Base-by-base conservation (phyloP, 1,140 invertebrate genomes). In the Neocloeon triangulifer region DNA sequence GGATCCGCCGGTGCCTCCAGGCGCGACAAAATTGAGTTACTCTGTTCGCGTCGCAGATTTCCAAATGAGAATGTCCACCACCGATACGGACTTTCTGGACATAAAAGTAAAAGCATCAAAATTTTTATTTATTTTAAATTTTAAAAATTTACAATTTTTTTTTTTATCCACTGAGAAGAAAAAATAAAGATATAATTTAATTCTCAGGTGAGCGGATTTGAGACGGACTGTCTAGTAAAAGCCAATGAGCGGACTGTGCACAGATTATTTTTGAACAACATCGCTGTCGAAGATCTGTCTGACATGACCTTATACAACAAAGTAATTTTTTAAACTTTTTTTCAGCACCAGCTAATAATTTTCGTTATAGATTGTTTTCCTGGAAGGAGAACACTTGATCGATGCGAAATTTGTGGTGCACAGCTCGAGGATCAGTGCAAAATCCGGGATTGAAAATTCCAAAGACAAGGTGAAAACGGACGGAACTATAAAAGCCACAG, bases 221-320 rank as follows among this genome's bases (percentile, higher is more conserved):
- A 80, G 50, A 66, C 69, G 40, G 65, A 74, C 55, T 72, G 71
- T 44, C 61, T 76, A 32, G 73, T 77, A 44, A 69, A 76, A 49
- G 73, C 73, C n/a, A 73, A 79, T 44, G 74, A 79, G 40, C 58
- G 73, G 40, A 73, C 76, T 53, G 68, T 77, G 17, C 60, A 82
- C 35, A 59, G 72, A 36, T 59, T 64, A 22, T 70, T 68, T 44
- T 51, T 81, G 1, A 64, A 64, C 27, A 64, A 64, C 12, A 46
- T 81, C 10, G 56, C 60, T 12, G 53, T 80, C 9, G 71, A 80
- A 41, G 77, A 82, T 50, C 46, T 78, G 3, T 66, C 67, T 19
- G 67, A 74, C 36, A 61, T 69, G 25, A 78, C 74, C n/a, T 52
- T 82, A 3, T 81, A 80, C 45, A 62, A 67, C 0, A 77, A 77